Evolutionary conservation across 2,888 invertebrate species (phyloP), one percentile per base, ranked within the genome.

Genomic region (Vesta saturnalis): DNA sequence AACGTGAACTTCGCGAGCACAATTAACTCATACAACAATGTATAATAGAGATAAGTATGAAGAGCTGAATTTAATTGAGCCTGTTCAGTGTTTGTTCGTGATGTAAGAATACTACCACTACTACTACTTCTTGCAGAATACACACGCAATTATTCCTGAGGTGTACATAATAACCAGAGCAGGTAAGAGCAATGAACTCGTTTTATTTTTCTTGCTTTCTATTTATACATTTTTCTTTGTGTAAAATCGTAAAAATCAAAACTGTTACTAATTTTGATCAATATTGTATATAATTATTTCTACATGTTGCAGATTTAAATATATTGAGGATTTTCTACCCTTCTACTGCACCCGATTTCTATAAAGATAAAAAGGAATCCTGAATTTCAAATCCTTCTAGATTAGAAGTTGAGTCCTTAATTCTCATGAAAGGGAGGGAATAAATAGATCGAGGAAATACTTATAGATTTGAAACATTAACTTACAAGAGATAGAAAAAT

Each of bases 121-220:
- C 61, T 35, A 64, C 66, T 60, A 66, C 55, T 66, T 66, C 55
- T 65, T 65, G 60, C 60, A 23, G 60, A 65, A 66, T 66, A 66
- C 60, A 60, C 35, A 35, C 66, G 60, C 46, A 54, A 22, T 58
- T 59, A 60, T 65, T 59, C 46, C 35, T 39, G 64, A 46, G 19
- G 55, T 47, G 60, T 60, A 22, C 66, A 66, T 64, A 59, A 64
- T 64, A 66, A 66, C 66, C 60, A 66, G 66, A 66, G 66, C 66
- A 66, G 47, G 60, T 56, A 60, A 46, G 66, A 55, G 49, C 66
- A 30, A 43, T 60, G 66, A 66, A 66, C 66, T 66, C 66, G 39
- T 22, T 35, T 47, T 35, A 56, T 30, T 23, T n/a, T 66, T 55
- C 55, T 65, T 60, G 66, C 66, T 66, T 66, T 66, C 66, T 66